Conservation (phyloP, 2,888 invertebrate genomes). For the Chironomus riparius region DNA sequence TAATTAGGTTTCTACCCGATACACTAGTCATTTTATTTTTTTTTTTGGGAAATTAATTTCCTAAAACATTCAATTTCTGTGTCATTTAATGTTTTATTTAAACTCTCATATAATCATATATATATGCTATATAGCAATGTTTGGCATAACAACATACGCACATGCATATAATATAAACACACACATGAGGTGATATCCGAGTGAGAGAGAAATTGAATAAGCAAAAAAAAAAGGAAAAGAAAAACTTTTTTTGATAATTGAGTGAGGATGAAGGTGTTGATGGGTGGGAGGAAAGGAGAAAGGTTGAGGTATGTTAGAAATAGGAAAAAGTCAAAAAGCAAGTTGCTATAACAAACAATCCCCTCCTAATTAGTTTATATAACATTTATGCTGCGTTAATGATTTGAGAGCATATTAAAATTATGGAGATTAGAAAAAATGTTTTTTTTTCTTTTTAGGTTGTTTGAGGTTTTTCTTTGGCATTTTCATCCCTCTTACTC, state of each 20-base stretch:
- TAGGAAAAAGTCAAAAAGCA: not conserved
- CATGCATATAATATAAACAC: not conserved
- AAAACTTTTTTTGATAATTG: too few relatives aligned
- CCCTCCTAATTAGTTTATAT: conserved; percentile 22
- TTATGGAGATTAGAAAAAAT: not conserved
- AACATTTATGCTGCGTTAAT: conserved; percentile 9
- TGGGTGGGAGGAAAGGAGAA: not conserved
- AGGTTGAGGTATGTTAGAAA: not conserved
- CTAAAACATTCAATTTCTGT: not conserved
- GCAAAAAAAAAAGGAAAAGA: too few relatives aligned
- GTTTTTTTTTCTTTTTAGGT: not conserved
- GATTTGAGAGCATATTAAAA: conserved; percentile 7
- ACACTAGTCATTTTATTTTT: too few relatives aligned
- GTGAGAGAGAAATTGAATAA: too few relatives aligned
- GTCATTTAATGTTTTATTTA: not conserved
- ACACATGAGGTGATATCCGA: too few relatives aligned
- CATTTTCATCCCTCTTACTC: not conserved
- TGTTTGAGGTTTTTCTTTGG: not conserved
- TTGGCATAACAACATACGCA: not conserved
- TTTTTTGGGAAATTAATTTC: not conserved
- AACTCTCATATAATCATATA: not conserved
- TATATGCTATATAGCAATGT: not conserved
- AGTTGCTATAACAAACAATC: conserved; percentile 20
- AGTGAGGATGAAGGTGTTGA: not conserved
- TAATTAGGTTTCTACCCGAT: too few relatives aligned